Percentiles rank a stretch among this genome's conserved stretches.
Conservation (phyloP, 2,113 vertebrate species). For the Alces alces region DNA sequence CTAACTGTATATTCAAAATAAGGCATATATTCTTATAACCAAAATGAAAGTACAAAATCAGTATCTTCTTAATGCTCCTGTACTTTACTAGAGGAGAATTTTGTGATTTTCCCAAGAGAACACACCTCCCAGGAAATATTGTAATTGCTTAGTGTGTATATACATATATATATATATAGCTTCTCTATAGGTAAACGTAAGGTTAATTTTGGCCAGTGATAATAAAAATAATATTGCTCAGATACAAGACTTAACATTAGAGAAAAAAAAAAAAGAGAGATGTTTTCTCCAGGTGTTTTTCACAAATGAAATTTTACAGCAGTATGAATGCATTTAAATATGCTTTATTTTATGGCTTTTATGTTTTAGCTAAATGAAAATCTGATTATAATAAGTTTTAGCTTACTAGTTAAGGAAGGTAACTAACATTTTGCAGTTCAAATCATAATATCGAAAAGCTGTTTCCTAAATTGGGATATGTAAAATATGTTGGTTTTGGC, state of each 20-base stretch:
- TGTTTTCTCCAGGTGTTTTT: neutral
- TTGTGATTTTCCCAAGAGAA: neutral
- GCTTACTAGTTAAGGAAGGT: neutral
- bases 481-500: neutral
- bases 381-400: neutral
- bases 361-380: neutral
- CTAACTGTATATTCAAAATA: constrained; percentile 10
- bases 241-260: neutral
- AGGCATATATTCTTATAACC: neutral
- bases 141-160: neutral
- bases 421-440: neutral
- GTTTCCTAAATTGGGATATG: neutral
- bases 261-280: neutral
- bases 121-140: neutral
- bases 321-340: neutral
- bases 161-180: neutral
- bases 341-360: neutral
- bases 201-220: neutral
- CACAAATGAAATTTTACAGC: neutral
- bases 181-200: neutral
- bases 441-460: neutral
- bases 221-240: constrained; percentile 34
- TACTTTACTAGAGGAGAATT: constrained; percentile 29
- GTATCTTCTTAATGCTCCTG: neutral
- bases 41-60: constrained; percentile 34